Conservation (phyloP, 35 echinoderm and acorn worm species). For the Acanthaster planci region DNA sequence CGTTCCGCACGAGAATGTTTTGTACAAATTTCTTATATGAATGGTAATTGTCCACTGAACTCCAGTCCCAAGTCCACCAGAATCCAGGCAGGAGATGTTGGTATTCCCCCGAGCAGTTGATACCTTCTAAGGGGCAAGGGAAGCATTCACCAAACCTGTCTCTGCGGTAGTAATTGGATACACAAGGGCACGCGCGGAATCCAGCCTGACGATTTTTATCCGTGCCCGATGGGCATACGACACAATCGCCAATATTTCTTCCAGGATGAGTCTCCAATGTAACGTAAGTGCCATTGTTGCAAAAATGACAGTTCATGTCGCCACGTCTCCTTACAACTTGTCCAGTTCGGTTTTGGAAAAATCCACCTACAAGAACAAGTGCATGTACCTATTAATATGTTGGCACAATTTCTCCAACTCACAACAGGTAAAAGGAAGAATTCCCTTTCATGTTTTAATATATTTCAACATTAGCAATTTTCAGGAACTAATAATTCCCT, state of each 20-base stretch:
- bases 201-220: conserved; percentile 30
- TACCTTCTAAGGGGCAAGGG: conserved; percentile 2
- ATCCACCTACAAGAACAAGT: too few species aligned
- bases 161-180: conserved; percentile 28
- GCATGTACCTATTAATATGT: too few species aligned
- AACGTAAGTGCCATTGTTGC: conserved; percentile 42
- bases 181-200: conserved; percentile 51
- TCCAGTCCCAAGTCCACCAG: conserved; percentile 43
- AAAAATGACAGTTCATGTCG: too few species aligned
- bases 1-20: background rate
- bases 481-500: too few species aligned
- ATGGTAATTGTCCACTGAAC: background rate
- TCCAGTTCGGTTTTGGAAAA: too few species aligned
- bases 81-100: conserved; percentile 36
- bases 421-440: too few species aligned
- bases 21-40: conserved; percentile 23
- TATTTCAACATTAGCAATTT: too few species aligned
- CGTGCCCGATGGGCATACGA: conserved; percentile 42
- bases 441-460: too few species aligned
- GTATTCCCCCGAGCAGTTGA: conserved; percentile 39
- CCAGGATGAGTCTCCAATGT: background rate
- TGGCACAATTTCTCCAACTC: too few species aligned
- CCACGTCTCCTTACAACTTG: too few species aligned
- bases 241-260: background rate
- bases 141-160: conserved; percentile 28